These are phyloP conservation scores for Camelus dromedarius DNA, from an alignment of 2,113 vertebrate genomes.

Conservation along the genomic window DNA sequence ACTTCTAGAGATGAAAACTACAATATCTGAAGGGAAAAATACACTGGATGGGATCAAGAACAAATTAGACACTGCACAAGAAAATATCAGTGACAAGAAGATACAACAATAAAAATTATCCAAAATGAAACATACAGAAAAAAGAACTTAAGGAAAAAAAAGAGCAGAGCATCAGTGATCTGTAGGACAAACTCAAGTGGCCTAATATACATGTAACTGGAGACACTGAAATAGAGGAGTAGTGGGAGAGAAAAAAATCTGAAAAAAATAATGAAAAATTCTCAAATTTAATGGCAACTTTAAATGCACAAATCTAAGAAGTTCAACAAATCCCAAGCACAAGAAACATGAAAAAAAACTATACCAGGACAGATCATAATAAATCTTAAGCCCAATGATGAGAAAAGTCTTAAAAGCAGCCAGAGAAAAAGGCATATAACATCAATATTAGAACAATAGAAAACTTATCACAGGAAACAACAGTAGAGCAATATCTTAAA, in stretches of 20 bases:
- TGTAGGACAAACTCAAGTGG: neutral
- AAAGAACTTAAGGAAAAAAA: neutral
- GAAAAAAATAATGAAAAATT: neutral
- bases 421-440: neutral
- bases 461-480: neutral
- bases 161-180: neutral
- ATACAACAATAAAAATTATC: neutral
- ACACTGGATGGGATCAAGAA: neutral
- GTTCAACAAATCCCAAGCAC: neutral
- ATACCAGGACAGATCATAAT: neutral
- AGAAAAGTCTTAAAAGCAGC: neutral
- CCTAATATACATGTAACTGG: neutral
- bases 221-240: neutral
- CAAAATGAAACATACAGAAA: neutral
- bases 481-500: neutral
- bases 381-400: neutral
- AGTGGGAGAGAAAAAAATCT: neutral
- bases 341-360: neutral
- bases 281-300: neutral
- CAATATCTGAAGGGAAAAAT: neutral
- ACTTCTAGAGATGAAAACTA: neutral
- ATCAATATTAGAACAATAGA: neutral
- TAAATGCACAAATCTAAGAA: neutral
- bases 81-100: slow-evolving; percentile 15
- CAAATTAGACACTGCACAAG: neutral